Evolutionary conservation across 2,797 vertebrate species (phyloP).

Genomic region (Champsocephalus esox): DNA sequence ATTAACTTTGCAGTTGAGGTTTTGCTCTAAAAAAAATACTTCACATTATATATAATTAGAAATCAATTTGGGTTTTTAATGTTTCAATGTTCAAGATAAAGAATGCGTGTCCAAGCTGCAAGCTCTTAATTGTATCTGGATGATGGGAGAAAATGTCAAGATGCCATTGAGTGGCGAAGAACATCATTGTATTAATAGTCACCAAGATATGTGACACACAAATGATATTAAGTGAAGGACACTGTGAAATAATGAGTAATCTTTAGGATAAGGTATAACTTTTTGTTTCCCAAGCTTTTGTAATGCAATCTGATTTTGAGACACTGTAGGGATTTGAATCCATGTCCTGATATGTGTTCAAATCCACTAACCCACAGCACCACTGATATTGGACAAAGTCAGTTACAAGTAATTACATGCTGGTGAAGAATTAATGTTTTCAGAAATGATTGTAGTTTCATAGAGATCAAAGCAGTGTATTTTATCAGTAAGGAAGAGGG

Average conservation of each 20-base stretch:
- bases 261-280: not conserved
- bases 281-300: not conserved
- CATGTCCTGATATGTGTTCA: no score
- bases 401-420: not conserved
- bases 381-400: not conserved
- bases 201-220: not conserved
- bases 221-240: constrained; percentile 3
- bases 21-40: not conserved
- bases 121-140: not conserved
- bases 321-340: not conserved
- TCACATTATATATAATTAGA: no score
- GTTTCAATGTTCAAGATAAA: not conserved
- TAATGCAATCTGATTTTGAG: not conserved
- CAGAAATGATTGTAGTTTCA: not conserved
- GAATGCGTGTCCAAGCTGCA: not conserved
- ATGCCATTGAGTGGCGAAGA: constrained; percentile 1
- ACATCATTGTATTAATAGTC: not conserved
- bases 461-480: not conserved
- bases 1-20: constrained; percentile 1
- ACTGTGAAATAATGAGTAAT: not conserved
- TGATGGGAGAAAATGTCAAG: not conserved
- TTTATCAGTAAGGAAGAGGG: not conserved
- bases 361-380: not conserved
- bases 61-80: not conserved
- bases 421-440: constrained; percentile 2